Conservation (phyloP, 2,113 vertebrate genomes). For the Donacobius atricapilla region DNA sequence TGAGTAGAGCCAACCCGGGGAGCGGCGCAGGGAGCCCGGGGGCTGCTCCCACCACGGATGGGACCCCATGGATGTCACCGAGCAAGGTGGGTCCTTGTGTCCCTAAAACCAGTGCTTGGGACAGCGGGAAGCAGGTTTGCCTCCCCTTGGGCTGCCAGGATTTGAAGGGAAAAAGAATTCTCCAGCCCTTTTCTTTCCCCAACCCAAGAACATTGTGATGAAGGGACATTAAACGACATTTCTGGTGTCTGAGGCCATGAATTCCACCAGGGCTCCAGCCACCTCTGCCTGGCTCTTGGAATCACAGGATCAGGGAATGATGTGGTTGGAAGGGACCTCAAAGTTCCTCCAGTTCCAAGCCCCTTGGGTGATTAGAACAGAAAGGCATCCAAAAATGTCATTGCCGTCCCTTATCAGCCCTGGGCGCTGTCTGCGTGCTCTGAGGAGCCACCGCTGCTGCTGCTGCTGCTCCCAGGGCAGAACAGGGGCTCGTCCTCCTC, state of each 20-base stretch:
- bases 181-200: accelerated
- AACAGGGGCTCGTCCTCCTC: neutral
- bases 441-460: neutral
- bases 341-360: neutral
- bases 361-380: neutral
- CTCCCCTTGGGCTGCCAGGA: neutral
- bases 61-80: accelerated
- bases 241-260: neutral
- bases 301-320: neutral
- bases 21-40: neutral
- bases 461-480: neutral
- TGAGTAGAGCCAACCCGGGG: slow-evolving; percentile 54
- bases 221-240: neutral
- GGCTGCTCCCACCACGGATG: neutral
- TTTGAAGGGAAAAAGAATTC: neutral
- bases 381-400: neutral
- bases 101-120: neutral
- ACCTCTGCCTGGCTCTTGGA: neutral
- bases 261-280: neutral
- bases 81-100: neutral
- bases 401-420: accelerated
- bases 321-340: neutral
- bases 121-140: neutral
- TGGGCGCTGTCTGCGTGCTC: neutral
- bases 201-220: accelerated